These are phyloP conservation scores for Alentia gelatinosa DNA, from an alignment of 2,888 invertebrate species.

Conservation along the genomic window DNA sequence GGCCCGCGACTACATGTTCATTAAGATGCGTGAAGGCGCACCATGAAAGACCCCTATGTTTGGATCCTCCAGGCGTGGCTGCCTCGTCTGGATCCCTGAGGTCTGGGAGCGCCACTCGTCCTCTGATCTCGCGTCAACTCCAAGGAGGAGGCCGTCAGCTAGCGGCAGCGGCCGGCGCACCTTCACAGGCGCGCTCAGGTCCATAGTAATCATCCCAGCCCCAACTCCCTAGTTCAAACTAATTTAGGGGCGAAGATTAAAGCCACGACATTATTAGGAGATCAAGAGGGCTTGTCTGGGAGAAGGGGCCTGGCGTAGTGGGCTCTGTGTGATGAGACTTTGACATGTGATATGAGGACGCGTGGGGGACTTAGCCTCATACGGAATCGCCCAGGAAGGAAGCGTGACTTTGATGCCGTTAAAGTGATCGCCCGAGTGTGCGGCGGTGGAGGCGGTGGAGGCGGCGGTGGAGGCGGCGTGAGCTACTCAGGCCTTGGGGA, in stretches of 20 bases:
- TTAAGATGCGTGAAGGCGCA: neutral
- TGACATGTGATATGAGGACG: slow-evolving; percentile 40
- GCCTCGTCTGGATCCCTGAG: neutral
- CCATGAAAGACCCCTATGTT: neutral
- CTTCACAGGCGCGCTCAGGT: neutral
- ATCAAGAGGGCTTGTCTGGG: slow-evolving; percentile 27
- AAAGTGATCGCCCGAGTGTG: slow-evolving; percentile 21
- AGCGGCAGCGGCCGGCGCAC: neutral
- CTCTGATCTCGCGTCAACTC: neutral
- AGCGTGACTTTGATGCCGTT: slow-evolving; percentile 45
- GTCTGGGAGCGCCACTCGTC: neutral
- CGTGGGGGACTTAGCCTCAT: slow-evolving; percentile 18
- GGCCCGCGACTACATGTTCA: too few relatives aligned
- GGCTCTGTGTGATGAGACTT: neutral
- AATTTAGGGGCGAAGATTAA: slow-evolving; percentile 41
- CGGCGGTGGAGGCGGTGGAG: neutral
- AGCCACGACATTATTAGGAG: slow-evolving; percentile 36
- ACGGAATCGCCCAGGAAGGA: slow-evolving; percentile 28
- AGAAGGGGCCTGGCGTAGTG: neutral
- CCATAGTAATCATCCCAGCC: neutral
- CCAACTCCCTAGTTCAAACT: slow-evolving; percentile 12
- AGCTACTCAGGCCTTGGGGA: neutral
- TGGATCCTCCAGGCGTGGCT: neutral
- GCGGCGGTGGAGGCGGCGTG: neutral
- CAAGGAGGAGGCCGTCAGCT: neutral